These are phyloP conservation scores for Trichopoda pennipes DNA, from an alignment of 2,888 invertebrate species.

Conservation along the genomic window DNA sequence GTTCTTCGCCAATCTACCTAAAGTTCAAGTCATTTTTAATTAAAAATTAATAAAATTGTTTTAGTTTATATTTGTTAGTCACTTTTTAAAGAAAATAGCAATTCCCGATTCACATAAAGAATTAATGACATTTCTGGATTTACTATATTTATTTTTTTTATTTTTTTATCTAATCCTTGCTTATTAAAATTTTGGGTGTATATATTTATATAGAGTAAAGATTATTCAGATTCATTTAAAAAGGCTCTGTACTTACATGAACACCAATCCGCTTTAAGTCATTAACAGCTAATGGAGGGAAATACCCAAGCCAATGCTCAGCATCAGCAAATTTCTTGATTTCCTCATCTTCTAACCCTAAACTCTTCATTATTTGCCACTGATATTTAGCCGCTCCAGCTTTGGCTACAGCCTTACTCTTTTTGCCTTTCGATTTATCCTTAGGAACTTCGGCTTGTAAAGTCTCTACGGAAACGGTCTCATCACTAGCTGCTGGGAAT, in stretches of 20 bases:
- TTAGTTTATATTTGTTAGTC: too few species aligned
- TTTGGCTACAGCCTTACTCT: constrained; percentile 98
- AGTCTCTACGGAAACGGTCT: constrained; percentile 81
- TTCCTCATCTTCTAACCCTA: constrained; percentile 94
- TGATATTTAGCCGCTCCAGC: constrained; percentile 94
- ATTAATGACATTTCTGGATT: too few species aligned
- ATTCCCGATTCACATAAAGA: too few species aligned
- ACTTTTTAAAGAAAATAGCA: too few species aligned
- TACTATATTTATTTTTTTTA: too few species aligned
- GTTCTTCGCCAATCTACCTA: constrained; percentile 98
- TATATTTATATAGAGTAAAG: too few species aligned
- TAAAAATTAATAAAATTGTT: background rate
- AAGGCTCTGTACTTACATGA: constrained; percentile 84
- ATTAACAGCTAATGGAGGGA: constrained; percentile 92
- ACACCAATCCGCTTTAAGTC: constrained; percentile 95
- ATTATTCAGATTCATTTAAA: too few species aligned
- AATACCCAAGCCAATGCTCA: constrained; percentile 97
- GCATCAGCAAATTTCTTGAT: constrained; percentile 95
- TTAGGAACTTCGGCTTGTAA: constrained; percentile 85
- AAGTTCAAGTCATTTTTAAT: constrained; percentile 69
- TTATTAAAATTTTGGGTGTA: too few species aligned
- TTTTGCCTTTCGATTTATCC: constrained; percentile 96
- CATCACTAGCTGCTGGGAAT: constrained; percentile 86
- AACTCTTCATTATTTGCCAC: constrained; percentile 98
- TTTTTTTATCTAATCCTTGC: too few species aligned